Percentiles rank a stretch among this genome's conserved stretches.
Evolutionary conservation across 2,113 vertebrate species (phyloP).

Genomic region (Colossoma macropomum): DNA sequence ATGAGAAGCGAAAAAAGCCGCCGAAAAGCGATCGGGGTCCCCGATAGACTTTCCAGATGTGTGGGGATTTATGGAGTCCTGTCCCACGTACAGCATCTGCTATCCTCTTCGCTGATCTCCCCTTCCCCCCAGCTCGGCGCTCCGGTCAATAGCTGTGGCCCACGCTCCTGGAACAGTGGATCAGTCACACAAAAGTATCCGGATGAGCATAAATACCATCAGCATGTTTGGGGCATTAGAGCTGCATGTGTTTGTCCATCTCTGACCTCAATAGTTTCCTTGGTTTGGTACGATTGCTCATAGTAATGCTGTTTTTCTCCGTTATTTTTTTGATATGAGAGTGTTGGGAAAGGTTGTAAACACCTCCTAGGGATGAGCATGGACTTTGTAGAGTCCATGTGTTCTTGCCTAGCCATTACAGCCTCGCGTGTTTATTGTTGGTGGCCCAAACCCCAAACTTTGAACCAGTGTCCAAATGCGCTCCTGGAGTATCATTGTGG

Average conservation of each 20-base stretch:
- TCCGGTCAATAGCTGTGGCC: slow-evolving; percentile 29
- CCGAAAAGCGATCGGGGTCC: slow-evolving; percentile 54
- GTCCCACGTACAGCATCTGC: slow-evolving; percentile 60
- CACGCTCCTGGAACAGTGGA: slow-evolving; percentile 32
- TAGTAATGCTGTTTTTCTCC: not conserved
- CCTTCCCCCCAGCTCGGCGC: slow-evolving; percentile 31
- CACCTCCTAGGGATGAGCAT: slow-evolving; percentile 12
- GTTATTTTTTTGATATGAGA: not conserved
- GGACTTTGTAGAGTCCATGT: slow-evolving; percentile 3
- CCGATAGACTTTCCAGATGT: slow-evolving; percentile 70
- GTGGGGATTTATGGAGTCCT: slow-evolving; percentile 56
- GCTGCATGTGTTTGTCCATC: slow-evolving; percentile 12
- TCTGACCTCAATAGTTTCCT: slow-evolving; percentile 23
- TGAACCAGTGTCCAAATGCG: slow-evolving; percentile 18
- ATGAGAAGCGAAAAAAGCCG: slow-evolving; percentile 55
- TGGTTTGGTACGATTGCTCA: slow-evolving; percentile 1
- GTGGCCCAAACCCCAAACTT: slow-evolving; percentile 10
- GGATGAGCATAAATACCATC: slow-evolving; percentile 39
- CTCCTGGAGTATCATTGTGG: slow-evolving; percentile 22
- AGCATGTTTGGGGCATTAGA: slow-evolving; percentile 34
- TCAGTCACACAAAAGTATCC: slow-evolving; percentile 24
- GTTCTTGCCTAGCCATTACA: slow-evolving; percentile 1
- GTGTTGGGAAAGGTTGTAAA: slow-evolving; percentile 17
- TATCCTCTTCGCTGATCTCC: slow-evolving; percentile 58
- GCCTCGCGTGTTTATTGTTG: slow-evolving; percentile 26